These are phyloP conservation scores for Poeciliopsis retropinna DNA, from an alignment of 2,113 vertebrate genomes.

Conservation along the genomic window DNA sequence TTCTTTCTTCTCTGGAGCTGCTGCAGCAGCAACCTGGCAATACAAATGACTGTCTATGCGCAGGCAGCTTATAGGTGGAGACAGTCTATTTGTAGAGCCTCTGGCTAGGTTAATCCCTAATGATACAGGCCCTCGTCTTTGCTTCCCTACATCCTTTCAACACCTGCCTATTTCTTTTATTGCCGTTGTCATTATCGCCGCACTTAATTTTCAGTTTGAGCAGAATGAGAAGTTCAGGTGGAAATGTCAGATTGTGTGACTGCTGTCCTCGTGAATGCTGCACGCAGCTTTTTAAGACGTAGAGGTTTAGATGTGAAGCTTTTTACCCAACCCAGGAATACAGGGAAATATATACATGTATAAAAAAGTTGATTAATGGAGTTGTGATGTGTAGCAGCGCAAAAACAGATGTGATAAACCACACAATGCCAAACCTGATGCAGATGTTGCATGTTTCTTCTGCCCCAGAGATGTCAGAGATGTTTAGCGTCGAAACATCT, in stretches of 20 bases:
- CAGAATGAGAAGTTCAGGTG: conserved; percentile 27
- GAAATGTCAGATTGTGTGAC: conserved; percentile 31
- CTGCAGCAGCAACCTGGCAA: conserved; percentile 73
- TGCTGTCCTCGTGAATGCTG: conserved; percentile 11
- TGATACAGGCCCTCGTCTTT: conserved; percentile 68
- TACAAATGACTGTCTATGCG: conserved; percentile 71
- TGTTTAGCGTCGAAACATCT: conserved; percentile 12
- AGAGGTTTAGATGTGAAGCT: neutral
- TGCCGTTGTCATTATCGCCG: conserved; percentile 54
- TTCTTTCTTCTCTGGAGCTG: conserved; percentile 56
- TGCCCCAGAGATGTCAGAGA: conserved; percentile 30
- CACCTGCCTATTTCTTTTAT: conserved; percentile 63
- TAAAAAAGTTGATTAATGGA: neutral
- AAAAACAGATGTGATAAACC: conserved; percentile 7
- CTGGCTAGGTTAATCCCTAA: conserved; percentile 79
- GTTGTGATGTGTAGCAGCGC: neutral
- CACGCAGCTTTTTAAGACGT: neutral
- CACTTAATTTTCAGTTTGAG: conserved; percentile 37
- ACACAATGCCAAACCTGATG: conserved; percentile 5
- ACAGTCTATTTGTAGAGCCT: conserved; percentile 78
- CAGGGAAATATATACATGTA: neutral
- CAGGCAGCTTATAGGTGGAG: conserved; percentile 75
- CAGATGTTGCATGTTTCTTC: conserved; percentile 31
- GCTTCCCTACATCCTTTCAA: conserved; percentile 52
- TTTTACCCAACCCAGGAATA: neutral